These are phyloP conservation scores for Setophaga petechia DNA, from an alignment of 2,113 vertebrate genomes.

Conservation along the genomic window DNA sequence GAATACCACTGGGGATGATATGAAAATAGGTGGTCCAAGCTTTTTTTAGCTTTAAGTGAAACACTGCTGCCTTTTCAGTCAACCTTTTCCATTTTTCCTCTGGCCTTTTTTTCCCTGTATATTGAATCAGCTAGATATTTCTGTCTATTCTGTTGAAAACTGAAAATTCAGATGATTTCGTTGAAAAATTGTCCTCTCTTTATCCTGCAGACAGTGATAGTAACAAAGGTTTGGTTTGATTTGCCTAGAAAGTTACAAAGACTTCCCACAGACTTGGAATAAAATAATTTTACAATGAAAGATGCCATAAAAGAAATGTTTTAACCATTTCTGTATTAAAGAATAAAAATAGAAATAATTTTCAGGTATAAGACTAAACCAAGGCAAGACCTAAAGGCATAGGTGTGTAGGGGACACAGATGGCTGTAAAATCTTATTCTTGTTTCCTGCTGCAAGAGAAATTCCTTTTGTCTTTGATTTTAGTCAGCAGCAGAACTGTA, in stretches of 20 bases:
- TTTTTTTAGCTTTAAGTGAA: not conserved
- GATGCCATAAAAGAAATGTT: not conserved
- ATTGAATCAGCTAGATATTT: not conserved
- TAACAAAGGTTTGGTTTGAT: not conserved
- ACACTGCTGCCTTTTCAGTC: not conserved
- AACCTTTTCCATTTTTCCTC: not conserved
- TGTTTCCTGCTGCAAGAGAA: not conserved
- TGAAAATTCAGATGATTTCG: not conserved
- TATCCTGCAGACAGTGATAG: not conserved
- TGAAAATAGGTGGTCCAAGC: not conserved
- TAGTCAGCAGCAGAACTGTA: not conserved
- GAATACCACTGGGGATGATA: not conserved
- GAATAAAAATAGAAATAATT: not conserved
- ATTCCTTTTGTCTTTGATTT: not conserved
- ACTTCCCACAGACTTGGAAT: not conserved
- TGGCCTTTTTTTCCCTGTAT: rapidly evolving
- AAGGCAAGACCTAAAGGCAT: not conserved
- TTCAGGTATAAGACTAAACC: not conserved
- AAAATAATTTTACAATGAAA: not conserved
- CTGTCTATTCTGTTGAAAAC: not conserved
- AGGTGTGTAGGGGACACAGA: not conserved
- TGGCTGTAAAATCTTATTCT: not conserved
- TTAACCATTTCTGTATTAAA: not conserved
- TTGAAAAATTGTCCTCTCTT: not conserved
- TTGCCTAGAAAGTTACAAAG: not conserved